Conservation (phyloP, 2,888 invertebrate genomes). For the Chymomyza caudatula region DNA sequence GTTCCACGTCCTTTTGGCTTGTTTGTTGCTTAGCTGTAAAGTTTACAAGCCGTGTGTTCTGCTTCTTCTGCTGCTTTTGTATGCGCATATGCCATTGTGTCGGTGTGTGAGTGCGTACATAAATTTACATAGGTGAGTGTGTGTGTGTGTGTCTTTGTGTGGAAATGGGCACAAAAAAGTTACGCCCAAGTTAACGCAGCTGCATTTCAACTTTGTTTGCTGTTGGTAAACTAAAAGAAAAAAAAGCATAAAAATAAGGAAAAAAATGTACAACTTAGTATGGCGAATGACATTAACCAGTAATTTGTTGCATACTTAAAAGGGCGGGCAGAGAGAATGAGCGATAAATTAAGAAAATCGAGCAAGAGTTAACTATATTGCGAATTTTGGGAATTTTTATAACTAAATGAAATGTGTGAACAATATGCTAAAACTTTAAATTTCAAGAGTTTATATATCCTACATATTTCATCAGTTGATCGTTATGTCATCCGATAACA, state of each 20-base stretch:
- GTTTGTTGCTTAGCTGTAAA: slow-evolving; percentile 5
- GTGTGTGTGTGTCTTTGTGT: slow-evolving; percentile 26
- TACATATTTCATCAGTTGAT: no score
- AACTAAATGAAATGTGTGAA: no score
- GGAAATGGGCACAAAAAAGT: slow-evolving; percentile 26
- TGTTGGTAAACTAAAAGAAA: not conserved
- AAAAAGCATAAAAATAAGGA: not conserved
- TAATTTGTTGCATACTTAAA: slow-evolving; percentile 44
- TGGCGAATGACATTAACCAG: slow-evolving; percentile 52
- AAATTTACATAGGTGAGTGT: slow-evolving; percentile 27
- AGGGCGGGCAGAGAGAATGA: no score
- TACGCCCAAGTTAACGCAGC: slow-evolving; percentile 60
- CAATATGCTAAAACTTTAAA: no score
- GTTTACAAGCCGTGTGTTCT: not conserved
- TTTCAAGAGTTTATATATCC: no score
- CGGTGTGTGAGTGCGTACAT: slow-evolving; percentile 14
- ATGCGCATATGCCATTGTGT: slow-evolving; percentile 35
- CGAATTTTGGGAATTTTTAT: no score
- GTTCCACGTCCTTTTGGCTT: not conserved
- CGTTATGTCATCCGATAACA: no score
- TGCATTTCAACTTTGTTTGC: slow-evolving; percentile 62
- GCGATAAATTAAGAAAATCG: no score
- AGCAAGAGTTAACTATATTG: no score
- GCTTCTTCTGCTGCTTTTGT: slow-evolving; percentile 33
- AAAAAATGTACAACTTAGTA: not conserved